Conservation (phyloP, 2,113 vertebrate genomes). For the Coptodon rendalli region DNA sequence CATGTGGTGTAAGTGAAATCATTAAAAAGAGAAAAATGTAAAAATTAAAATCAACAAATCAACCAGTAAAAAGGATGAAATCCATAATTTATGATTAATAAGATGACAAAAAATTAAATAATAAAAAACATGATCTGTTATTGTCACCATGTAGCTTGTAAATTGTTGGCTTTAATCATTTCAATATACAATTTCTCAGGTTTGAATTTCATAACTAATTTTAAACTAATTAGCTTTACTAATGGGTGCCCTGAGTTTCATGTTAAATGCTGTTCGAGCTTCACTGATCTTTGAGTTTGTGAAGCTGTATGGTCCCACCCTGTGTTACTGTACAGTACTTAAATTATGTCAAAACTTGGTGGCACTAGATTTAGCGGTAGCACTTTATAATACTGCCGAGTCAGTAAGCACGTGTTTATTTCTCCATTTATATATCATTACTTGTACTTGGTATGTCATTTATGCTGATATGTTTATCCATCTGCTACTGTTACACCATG, state of each 20-base stretch:
- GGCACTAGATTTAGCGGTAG: not conserved
- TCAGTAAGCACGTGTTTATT: not conserved
- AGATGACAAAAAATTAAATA: not conserved
- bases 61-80: not conserved
- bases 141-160: not conserved
- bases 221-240: not conserved
- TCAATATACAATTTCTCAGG: not conserved
- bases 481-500: not conserved
- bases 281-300: not conserved
- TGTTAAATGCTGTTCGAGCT: not conserved
- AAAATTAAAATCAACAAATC: not conserved
- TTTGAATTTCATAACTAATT: not conserved
- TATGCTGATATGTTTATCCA: not conserved
- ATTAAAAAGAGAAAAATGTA: not conserved
- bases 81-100: not conserved
- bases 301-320: not conserved
- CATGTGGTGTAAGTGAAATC: not conserved
- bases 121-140: not conserved
- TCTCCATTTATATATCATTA: not conserved
- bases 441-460: not conserved
- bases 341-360: not conserved
- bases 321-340: not conserved
- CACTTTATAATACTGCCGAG: not conserved
- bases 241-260: not conserved
- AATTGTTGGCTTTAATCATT: not conserved